A percentile compares a stretch with the other conserved stretches of the same genome.
Conservation (phyloP, 2,888 invertebrate species). For the Athalia rosae region DNA sequence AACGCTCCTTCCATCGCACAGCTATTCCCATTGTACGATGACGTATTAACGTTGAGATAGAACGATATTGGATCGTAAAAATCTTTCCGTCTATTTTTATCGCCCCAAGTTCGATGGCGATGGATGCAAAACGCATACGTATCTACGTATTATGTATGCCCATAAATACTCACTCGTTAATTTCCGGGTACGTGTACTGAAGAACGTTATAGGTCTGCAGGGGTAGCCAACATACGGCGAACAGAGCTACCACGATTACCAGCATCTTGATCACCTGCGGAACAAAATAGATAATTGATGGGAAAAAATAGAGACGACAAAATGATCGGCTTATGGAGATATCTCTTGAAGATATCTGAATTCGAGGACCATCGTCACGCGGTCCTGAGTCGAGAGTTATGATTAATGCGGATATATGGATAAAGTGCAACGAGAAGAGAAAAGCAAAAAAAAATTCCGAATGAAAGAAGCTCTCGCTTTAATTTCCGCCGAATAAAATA, state of each 20-base stretch:
- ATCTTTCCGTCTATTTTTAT: neutral
- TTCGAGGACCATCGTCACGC: neutral
- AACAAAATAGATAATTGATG: constrained; percentile 15
- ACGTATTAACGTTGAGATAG: too few relatives aligned
- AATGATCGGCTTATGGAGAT: neutral
- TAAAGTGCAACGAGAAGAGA: neutral
- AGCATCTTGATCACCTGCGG: constrained; percentile 91
- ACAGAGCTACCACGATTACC: constrained; percentile 87
- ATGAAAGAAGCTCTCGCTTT: neutral
- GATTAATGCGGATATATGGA: too few relatives aligned
- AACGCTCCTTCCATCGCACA: too few relatives aligned
- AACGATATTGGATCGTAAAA: neutral
- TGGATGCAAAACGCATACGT: neutral
- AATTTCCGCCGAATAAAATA: neutral
- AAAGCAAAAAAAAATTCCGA: too few relatives aligned
- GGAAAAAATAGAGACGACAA: too few relatives aligned
- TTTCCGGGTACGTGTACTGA: constrained; percentile 81
- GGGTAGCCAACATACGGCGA: constrained; percentile 90
- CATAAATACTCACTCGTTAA: constrained; percentile 80
- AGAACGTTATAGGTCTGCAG: constrained; percentile 84
- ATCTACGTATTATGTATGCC: neutral
- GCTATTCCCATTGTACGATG: too few relatives aligned
- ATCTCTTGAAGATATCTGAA: neutral
- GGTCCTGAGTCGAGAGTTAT: neutral
- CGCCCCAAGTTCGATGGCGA: too few relatives aligned